phyloP scores from a whole-genome alignment of 1,140 invertebrate species.

The Zaprionus inermis region DNA sequence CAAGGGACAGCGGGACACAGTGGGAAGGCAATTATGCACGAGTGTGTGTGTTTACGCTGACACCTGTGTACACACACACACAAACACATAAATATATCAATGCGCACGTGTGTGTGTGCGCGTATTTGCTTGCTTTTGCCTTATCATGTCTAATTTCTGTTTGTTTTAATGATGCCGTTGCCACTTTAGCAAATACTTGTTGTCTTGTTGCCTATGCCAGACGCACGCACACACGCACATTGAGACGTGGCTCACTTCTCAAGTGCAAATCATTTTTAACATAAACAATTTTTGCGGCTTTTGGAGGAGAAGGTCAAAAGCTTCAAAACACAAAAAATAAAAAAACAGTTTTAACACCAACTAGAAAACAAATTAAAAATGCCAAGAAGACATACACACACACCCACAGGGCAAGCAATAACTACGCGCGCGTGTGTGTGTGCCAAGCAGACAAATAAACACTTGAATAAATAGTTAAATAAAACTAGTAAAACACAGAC shows the following conservation, averaged over 20 bases:
- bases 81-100: too few species aligned
- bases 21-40: slow-evolving; percentile 18
- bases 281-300: slow-evolving; percentile 42
- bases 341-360: slow-evolving; percentile 29
- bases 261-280: slow-evolving; percentile 54
- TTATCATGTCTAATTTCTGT: slow-evolving; percentile 20
- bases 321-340: slow-evolving; percentile 21
- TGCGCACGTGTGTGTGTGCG: too few species aligned
- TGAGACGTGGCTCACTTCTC: slow-evolving; percentile 37
- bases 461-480: slow-evolving; percentile 42
- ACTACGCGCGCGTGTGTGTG: background rate
- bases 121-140: slow-evolving; percentile 7
- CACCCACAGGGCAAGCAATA: too few species aligned
- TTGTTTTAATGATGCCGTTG: slow-evolving; percentile 36
- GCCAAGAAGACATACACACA: background rate
- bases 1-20: background rate
- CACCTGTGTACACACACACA: slow-evolving; percentile 4
- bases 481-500: slow-evolving; percentile 26
- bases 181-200: slow-evolving; percentile 38
- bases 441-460: background rate
- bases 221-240: slow-evolving; percentile 11
- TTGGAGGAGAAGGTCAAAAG: slow-evolving; percentile 53
- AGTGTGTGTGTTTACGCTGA: slow-evolving; percentile 1
- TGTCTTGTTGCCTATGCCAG: slow-evolving; percentile 2
- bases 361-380: slow-evolving; percentile 26